Evolutionary conservation across 2,888 invertebrate species (phyloP).

Genomic region (Anthoptus insignis): DNA sequence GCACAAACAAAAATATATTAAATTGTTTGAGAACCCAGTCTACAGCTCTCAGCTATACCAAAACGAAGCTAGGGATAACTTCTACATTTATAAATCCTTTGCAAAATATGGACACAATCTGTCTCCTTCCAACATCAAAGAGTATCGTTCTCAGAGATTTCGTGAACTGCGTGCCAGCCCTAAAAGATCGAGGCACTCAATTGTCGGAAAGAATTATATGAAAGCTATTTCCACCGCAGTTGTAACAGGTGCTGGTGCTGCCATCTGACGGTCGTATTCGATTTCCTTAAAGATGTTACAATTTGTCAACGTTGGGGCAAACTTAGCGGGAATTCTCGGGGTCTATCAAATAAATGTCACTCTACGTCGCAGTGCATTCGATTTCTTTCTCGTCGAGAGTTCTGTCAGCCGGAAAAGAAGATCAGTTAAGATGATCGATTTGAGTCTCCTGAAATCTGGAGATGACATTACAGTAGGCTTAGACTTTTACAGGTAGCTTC

Average conservation of each 20-base stretch:
- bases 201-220: constrained; percentile 32
- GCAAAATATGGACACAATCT: too few relatives aligned
- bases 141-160: background rate
- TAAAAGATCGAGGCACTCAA: constrained; percentile 17
- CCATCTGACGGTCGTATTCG: constrained; percentile 27
- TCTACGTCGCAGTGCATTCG: constrained; percentile 19
- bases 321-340: background rate
- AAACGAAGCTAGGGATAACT: too few relatives aligned
- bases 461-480: too few relatives aligned
- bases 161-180: constrained; percentile 15
- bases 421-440: background rate
- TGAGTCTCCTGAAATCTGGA: background rate
- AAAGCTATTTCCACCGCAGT: constrained; percentile 31
- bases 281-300: constrained; percentile 31
- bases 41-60: too few relatives aligned
- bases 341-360: constrained; percentile 37
- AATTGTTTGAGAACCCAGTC: too few relatives aligned
- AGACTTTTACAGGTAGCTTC: too few relatives aligned
- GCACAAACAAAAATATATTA: too few relatives aligned
- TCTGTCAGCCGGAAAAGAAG: background rate
- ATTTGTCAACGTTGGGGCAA: constrained; percentile 25
- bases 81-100: too few relatives aligned
- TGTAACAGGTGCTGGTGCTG: constrained; percentile 34
- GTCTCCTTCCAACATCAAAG: background rate
- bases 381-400: constrained; percentile 11